A percentile compares a stretch with the other conserved stretches of the same genome.
Conservation (phyloP, 2,113 vertebrate species). For the Eudyptes chrysolophus region DNA sequence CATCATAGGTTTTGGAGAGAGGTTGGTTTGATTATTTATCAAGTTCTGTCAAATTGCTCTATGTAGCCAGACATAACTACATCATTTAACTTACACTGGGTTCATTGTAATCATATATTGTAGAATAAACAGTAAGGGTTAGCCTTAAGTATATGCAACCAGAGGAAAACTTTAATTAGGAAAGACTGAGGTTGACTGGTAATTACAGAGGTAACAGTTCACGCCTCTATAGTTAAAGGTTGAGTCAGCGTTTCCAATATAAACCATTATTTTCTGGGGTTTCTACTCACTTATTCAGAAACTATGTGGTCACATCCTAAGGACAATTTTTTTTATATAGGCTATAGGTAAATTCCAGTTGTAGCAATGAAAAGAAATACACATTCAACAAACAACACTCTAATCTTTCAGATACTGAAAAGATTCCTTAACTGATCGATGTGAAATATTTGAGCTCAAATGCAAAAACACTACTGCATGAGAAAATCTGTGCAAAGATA, state of each 20-base stretch:
- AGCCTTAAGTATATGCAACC: background rate
- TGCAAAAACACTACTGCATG: background rate
- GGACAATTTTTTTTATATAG: background rate
- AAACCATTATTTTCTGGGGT: background rate
- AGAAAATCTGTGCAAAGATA: background rate
- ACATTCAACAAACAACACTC: background rate
- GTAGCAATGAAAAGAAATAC: background rate
- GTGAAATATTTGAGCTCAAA: background rate
- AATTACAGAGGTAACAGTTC: constrained; percentile 25
- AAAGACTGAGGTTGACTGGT: background rate
- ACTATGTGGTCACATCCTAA: background rate
- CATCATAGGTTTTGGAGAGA: background rate
- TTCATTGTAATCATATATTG: background rate
- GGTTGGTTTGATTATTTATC: background rate
- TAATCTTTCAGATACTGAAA: background rate
- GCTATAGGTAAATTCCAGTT: background rate
- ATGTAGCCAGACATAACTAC: background rate
- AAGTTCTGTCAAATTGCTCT: background rate
- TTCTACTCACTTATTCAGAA: background rate
- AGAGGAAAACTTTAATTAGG: constrained; percentile 19
- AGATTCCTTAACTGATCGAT: background rate
- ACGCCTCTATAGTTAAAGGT: background rate
- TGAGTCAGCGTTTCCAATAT: background rate
- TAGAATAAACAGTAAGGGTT: background rate
- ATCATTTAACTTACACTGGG: background rate